Conservation (phyloP, 2,113 vertebrate genomes). For the Calyptomena viridis region DNA sequence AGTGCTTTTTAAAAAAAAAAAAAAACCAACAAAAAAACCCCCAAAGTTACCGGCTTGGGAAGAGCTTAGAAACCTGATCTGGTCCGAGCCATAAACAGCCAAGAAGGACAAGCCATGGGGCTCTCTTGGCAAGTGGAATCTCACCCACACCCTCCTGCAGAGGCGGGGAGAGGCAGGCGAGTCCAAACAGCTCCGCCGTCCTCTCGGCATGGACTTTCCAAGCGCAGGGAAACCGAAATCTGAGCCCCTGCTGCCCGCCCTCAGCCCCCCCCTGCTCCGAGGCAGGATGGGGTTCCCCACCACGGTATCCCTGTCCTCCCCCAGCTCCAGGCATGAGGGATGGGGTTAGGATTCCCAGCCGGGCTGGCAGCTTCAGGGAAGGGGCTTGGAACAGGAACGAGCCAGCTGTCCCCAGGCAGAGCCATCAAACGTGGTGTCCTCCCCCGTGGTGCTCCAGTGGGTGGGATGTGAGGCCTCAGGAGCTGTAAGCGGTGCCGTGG, state of each 20-base stretch:
- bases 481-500: accelerated
- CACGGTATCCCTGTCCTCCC: accelerated
- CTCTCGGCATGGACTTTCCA: not conserved
- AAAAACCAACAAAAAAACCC: no score
- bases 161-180: not conserved
- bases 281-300: not conserved
- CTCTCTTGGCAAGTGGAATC: not conserved
- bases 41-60: not conserved
- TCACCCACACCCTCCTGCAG: not conserved
- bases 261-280: not conserved
- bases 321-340: accelerated
- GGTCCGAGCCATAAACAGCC: not conserved
- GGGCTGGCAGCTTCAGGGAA: not conserved
- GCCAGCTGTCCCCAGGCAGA: not conserved
- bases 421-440: not conserved
- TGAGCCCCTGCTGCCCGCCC: not conserved
- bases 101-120: not conserved
- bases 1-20: not conserved
- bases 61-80: not conserved
- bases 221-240: not conserved
- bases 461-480: accelerated
- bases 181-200: not conserved
- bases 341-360: not conserved
- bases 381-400: not conserved
- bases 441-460: accelerated